Evolutionary conservation across 1,140 invertebrate genomes (phyloP).

Genomic region (Zaprionus ghesquierei): DNA sequence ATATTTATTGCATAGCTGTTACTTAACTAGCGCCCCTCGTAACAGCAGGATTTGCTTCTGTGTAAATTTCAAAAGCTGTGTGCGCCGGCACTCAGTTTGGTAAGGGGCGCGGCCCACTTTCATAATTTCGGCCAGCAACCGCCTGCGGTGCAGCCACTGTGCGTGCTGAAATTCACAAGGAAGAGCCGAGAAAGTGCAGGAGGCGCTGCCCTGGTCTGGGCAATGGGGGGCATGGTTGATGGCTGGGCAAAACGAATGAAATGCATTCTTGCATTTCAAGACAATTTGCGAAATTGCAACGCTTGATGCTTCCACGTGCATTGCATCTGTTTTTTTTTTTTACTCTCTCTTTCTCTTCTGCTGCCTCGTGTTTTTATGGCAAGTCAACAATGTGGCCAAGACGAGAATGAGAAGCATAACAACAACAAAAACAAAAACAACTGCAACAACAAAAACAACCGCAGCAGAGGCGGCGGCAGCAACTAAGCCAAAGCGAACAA

Average conservation of each 20-base stretch:
- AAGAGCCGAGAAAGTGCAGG: not conserved
- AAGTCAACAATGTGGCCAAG: constrained; percentile 65
- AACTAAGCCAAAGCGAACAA: not conserved
- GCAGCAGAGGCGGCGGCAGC: not conserved
- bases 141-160: constrained; percentile 22
- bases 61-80: constrained; percentile 19
- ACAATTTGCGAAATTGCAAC: constrained; percentile 77
- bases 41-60: constrained; percentile 32
- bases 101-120: constrained; percentile 24
- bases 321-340: constrained; percentile 53
- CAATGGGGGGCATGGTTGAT: not conserved
- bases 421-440: not conserved
- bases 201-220: not conserved
- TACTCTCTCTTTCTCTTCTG: not conserved
- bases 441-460: not conserved
- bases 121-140: constrained; percentile 33
- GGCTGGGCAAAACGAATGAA: constrained; percentile 54
- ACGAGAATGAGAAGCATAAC: constrained; percentile 10
- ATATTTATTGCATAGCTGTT: not conserved
- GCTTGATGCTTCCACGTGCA: constrained; percentile 75
- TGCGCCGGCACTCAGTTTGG: not conserved
- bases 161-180: constrained; percentile 9
- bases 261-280: constrained; percentile 76
- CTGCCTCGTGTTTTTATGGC: constrained; percentile 60
- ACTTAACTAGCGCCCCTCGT: constrained; percentile 1